phyloP scores from a whole-genome alignment of 2,113 vertebrate genomes.

The Trinectes maculatus region DNA sequence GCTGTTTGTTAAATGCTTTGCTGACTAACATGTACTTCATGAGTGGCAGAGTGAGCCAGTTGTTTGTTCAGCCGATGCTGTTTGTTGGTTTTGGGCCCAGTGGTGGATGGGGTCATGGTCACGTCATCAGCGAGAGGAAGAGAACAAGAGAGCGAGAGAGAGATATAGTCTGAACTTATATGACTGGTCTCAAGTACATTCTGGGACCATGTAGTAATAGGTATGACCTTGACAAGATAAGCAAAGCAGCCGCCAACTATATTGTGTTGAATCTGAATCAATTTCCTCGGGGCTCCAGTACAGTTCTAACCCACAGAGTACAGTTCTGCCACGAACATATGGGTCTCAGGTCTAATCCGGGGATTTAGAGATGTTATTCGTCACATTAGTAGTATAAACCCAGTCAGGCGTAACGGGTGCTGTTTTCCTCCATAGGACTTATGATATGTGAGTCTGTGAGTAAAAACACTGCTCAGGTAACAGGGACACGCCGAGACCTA shows the following conservation, averaged over 20 bases:
- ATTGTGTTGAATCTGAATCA: neutral
- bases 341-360: neutral
- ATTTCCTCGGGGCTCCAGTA: neutral
- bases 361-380: neutral
- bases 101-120: constrained; percentile 21
- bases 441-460: too few relatives aligned
- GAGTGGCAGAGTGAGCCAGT: constrained; percentile 26
- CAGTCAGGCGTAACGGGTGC: neutral
- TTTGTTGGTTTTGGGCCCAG: constrained; percentile 58
- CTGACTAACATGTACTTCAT: constrained; percentile 1
- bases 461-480: neutral
- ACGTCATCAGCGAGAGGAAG: constrained; percentile 30
- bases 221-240: constrained; percentile 1
- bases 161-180: constrained; percentile 3
- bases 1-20: constrained; percentile 24
- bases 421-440: neutral
- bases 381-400: neutral
- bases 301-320: neutral
- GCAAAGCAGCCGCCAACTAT: neutral
- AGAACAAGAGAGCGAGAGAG: constrained; percentile 6
- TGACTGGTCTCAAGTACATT: constrained; percentile 23
- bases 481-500: constrained; percentile 8
- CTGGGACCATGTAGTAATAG: constrained; percentile 1
- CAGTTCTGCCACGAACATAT: constrained; percentile 22
- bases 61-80: constrained; percentile 47